Evolutionary conservation across 2,113 vertebrate genomes (phyloP).

Genomic region (Neopipo cinnamomea): DNA sequence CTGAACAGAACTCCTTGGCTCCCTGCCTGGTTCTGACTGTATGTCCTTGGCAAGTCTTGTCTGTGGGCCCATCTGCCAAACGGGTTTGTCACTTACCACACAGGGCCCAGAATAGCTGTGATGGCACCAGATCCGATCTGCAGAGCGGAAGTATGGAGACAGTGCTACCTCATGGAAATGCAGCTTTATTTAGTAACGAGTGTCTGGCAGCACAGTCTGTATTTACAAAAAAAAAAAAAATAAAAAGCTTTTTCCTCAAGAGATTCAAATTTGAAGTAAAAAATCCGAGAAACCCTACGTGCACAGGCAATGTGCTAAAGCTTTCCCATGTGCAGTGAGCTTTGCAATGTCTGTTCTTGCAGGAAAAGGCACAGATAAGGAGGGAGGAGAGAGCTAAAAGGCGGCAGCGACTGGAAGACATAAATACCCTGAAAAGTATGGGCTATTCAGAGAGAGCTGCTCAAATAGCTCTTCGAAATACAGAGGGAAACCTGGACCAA

Average conservation of each 20-base stretch:
- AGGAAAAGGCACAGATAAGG: constrained; percentile 86
- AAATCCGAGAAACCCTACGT: not conserved
- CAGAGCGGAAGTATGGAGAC: not conserved
- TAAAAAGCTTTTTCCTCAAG: not conserved
- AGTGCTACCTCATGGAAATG: not conserved
- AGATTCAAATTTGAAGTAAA: not conserved
- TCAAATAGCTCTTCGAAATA: constrained; percentile 78
- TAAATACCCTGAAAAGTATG: constrained; percentile 78
- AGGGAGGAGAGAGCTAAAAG: constrained; percentile 82
- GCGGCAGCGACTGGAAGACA: constrained; percentile 70
- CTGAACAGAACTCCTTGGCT: constrained; percentile 33
- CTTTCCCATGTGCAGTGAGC: not conserved
- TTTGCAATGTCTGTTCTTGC: not conserved
- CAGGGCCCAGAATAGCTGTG: constrained; percentile 3
- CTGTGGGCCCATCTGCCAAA: constrained; percentile 21
- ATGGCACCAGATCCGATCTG: not conserved
- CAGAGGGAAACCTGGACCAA: constrained; percentile 78
- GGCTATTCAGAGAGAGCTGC: constrained; percentile 84
- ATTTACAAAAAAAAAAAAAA: not conserved
- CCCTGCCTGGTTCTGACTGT: not conserved
- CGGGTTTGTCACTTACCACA: not conserved
- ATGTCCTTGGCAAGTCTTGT: constrained; percentile 45
- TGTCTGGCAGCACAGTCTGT: constrained; percentile 23
- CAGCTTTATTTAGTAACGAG: not conserved
- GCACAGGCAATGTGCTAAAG: not conserved